A percentile compares a stretch with the other conserved stretches of the same genome.
Evolutionary conservation across 2,888 invertebrate species (phyloP).

Genomic region (Watsonalla cultraria): DNA sequence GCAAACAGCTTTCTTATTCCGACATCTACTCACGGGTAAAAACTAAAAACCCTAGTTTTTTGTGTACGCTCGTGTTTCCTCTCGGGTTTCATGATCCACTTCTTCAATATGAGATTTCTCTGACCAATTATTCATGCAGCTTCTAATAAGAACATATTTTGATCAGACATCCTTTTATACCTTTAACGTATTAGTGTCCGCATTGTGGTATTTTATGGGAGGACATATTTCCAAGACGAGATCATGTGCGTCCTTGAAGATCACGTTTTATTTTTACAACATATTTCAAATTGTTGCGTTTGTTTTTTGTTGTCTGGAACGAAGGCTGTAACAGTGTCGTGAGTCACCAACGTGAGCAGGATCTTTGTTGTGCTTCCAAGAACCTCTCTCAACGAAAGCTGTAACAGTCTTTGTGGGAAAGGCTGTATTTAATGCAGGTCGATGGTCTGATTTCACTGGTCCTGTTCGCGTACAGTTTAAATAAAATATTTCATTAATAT

Average conservation of each 20-base stretch:
- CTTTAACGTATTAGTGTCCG: too few species aligned
- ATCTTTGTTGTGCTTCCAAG: slow-evolving; percentile 76
- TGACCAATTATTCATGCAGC: too few species aligned
- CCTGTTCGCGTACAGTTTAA: slow-evolving; percentile 39
- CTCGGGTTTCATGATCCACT: too few species aligned
- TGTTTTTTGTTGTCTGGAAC: slow-evolving; percentile 52
- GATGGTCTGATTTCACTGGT: slow-evolving; percentile 66
- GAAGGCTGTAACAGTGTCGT: slow-evolving; percentile 47
- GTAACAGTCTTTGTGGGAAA: slow-evolving; percentile 71
- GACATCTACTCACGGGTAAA: neutral
- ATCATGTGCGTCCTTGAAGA: neutral
- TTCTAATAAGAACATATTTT: too few species aligned
- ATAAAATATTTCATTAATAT: slow-evolving; percentile 37
- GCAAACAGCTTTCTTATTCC: slow-evolving; percentile 5
- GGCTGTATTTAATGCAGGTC: slow-evolving; percentile 65
- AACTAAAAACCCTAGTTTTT: neutral
- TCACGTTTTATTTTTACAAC: slow-evolving; percentile 7
- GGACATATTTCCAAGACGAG: neutral
- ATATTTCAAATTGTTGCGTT: slow-evolving; percentile 20
- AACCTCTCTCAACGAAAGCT: slow-evolving; percentile 46
- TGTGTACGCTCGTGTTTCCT: neutral
- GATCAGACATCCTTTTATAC: too few species aligned
- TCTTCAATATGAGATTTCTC: too few species aligned
- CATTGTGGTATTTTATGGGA: too few species aligned
- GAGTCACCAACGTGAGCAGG: slow-evolving; percentile 68